Evolutionary conservation across 2,113 vertebrate genomes (phyloP), one percentile per base, ranked within the genome.

Genomic region (Puntigrus tetrazona): DNA sequence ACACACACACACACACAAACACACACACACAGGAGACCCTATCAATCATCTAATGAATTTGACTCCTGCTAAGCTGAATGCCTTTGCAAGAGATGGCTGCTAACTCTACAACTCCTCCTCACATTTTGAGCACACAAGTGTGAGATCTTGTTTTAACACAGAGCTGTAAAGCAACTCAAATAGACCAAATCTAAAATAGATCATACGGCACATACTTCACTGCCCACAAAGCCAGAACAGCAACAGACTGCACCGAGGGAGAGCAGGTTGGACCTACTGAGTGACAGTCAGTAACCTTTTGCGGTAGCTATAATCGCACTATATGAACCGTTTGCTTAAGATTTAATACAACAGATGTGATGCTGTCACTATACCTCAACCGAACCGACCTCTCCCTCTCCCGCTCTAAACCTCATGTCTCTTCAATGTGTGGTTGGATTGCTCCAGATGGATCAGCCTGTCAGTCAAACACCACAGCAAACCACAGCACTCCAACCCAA

Each of bases 111-210:
- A 45, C 57, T 79, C 75, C 29, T 78, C 50, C 31, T 38, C 36
- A 63, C 57, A 79, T 16, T 25, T 29, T 61, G 16, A 27, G 16
- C 73, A n/a, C 52, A 57, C 36, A 43, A 10, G 73, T 75, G 73
- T 75, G 73, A 75, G 45, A 75, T 50, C 73, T 75, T 50, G 73
- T 75, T 50, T 75, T 75, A 50, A 75, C 73, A 75, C 25, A 27
- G 43, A 75, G 41, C 72, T 74, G 72, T 74, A 27, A 74, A 74
- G 25, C 27, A 50, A 75, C 45, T 75, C 38, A 65, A 81, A 81
- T 34, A 81, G 61, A 69, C 20, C 61, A 77, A 52, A 84, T 59
- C 59, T 67, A 81, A 84, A 84, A 81, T 84, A 81, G 47, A 67
- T 52, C 38, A 80, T 61, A 29, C 22, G 10, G 22, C 25, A 47